Evolutionary conservation across 2,113 vertebrate genomes (phyloP), one percentile per base, ranked within the genome.

Genomic region (Oryzias celebensis): DNA sequence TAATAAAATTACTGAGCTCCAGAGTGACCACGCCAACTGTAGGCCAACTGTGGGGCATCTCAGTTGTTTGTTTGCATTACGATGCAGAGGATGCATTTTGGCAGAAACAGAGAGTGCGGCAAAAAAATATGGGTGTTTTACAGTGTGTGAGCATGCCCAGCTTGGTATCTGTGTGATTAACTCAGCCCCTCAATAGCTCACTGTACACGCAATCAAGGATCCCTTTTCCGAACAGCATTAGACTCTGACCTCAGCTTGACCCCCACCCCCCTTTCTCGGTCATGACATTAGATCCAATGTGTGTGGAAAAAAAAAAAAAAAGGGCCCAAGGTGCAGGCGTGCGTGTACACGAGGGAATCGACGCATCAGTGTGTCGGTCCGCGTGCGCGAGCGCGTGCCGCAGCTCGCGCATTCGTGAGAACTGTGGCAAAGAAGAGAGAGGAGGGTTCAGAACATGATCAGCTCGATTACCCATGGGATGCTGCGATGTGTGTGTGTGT

Each of bases 391-490:
- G 61, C 63, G n/a, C 26, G 55, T 81, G 85, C 71, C 77, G 66
- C 70, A 31, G 14, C 62, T 81, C 45, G 72, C 71, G 75, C 79
- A 75, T 83, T 73, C 73, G 87, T 88, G 82, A 88, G 85, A 83
- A 87, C 83, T 76, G 77, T 77, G 75, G 86, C 75, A 65, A 68
- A 77, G 65, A 78, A 77, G 58, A 7, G 77, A 79, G 78, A 77
- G 74, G 83, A 90, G 77, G 76, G 80, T 70, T 84, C 81, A 85
- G 87, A 89, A 87, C 85, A 89, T 84, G 86, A 88, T 89, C 86
- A 81, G 80, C 82, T 88, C 88, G 75, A 86, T 90, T 90, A 87
- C 88, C 84, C 83, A 82, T 83, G 86, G 89, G 86, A 78, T 68
- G 83, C 74, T 67, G 78, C 78, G 65, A 68, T 67, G 65, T 78